These are phyloP conservation scores for Prinia subflava DNA, from an alignment of 2,113 vertebrate species.

Conservation along the genomic window DNA sequence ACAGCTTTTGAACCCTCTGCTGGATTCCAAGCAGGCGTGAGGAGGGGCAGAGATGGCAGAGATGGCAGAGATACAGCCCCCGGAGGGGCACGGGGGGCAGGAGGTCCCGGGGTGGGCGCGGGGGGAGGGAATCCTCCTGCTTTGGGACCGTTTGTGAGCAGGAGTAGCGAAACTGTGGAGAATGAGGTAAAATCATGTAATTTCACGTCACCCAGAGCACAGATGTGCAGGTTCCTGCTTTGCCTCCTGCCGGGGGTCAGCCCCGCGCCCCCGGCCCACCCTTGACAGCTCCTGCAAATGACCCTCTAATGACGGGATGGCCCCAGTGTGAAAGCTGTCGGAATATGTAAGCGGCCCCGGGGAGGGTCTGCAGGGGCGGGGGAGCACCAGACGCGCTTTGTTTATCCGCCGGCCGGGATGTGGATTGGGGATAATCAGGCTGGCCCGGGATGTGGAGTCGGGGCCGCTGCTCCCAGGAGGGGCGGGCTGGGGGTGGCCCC, in stretches of 20 bases:
- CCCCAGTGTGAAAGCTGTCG: background rate
- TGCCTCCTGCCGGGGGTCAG: constrained; percentile 1
- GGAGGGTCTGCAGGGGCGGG: background rate
- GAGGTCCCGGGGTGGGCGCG: accelerated
- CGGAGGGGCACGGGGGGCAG: background rate
- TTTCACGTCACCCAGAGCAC: background rate
- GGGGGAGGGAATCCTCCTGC: background rate
- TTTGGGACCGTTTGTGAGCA: accelerated
- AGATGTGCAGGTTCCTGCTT: background rate
- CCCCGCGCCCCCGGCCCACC: background rate
- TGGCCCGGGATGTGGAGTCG: constrained; percentile 3
- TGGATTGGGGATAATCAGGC: constrained; percentile 59
- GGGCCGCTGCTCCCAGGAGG: background rate
- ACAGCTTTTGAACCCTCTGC: background rate
- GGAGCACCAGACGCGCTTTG: constrained; percentile 61
- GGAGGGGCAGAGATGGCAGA: constrained; percentile 3
- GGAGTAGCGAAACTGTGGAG: accelerated
- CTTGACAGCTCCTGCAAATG: constrained; percentile 59
- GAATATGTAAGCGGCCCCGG: background rate
- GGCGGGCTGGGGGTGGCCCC: background rate
- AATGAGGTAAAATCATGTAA: accelerated
- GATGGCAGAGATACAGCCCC: background rate
- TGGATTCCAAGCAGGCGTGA: background rate
- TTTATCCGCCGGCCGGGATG: constrained; percentile 52
- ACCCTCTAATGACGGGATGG: constrained; percentile 57